Conservation (phyloP, 2,113 vertebrate species). For the Rhinichthys klamathensis region DNA sequence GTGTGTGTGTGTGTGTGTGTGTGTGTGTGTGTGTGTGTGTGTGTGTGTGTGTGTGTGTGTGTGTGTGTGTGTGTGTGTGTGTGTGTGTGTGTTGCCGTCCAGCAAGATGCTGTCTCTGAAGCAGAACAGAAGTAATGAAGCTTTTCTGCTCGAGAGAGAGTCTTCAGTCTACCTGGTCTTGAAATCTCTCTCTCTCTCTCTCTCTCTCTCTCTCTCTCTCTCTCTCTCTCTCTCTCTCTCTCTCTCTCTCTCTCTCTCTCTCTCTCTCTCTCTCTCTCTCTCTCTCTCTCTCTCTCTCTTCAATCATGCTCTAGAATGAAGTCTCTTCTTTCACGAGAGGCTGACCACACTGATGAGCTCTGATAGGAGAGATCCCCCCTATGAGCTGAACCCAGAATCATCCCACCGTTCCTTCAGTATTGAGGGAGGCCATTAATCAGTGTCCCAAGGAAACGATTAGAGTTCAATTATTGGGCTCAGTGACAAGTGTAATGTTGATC, state of each 20-base stretch:
- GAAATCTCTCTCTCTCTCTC: not conserved
- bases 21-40: too few species aligned
- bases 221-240: not conserved
- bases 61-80: not conserved
- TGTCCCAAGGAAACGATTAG: not conserved
- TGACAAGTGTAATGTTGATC: not conserved
- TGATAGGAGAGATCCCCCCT: constrained; percentile 40
- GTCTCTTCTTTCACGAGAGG: constrained; percentile 55
- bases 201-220: constrained; percentile 23
- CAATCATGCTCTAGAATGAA: constrained; percentile 49
- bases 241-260: constrained; percentile 3
- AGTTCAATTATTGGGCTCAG: constrained; percentile 1
- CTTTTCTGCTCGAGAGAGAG: constrained; percentile 34
- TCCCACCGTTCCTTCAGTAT: not conserved
- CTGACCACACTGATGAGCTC: constrained; percentile 56
- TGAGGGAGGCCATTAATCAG: not conserved
- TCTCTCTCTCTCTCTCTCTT: constrained; percentile 13
- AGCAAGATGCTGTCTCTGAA: constrained; percentile 2
- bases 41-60: not conserved
- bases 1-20: not conserved
- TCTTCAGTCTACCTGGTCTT: constrained; percentile 25
- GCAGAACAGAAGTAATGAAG: constrained; percentile 39
- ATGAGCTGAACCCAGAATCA: not conserved
- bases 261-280: not conserved
- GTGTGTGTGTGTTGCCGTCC: not conserved